Evolutionary conservation across 2,113 vertebrate genomes (phyloP), one percentile per base, ranked within the genome.

Genomic region (Psophia crepitans): DNA sequence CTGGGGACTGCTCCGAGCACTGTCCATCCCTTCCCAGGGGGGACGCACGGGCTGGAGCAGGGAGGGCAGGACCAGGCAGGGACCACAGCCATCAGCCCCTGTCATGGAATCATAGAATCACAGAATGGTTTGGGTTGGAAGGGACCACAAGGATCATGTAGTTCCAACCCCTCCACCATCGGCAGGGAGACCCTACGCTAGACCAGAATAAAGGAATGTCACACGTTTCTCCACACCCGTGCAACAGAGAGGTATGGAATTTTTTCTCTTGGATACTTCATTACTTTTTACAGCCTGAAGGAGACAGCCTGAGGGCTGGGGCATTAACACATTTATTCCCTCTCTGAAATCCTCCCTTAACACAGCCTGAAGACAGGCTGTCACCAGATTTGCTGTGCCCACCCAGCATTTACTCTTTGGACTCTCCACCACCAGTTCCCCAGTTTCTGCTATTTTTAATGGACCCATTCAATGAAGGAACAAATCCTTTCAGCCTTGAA

Each of bases 361-460:
- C 57, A 78, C 18, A 28, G 15, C 22, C 23, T 76, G 54, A 66
- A 81, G 43, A 41, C 2, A 33, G 16, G 22, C 28, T 74, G 22
- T 41, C 27, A 48, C 17, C 51, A 51, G 18, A 30, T 18, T 21
- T 37, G n/a, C 37, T 46, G 19, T 23, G 32, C 46, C 56, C 28
- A 46, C 10, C 0, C 30, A 28, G 17, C 0, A 0, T 75, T 87
- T 78, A 24, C 23, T 46, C 20, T 74, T 74, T 21, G 17, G 26
- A 28, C 11, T 77, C 37, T 86, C 17, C 5, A 33, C 12, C 12
- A 46, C 10, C n/a, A 35, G 11, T 43, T 87, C 5, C 27, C 7
- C 9, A 26, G 16, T 6, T 70, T 73, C 14, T n/a, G 13, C 27
- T 66, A 2, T 43, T 92, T 93, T 63, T 28, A 33, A 48, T 53